A percentile compares a stretch with the other conserved stretches of the same genome.
phyloP scores from a whole-genome alignment of 2,888 invertebrate genomes.

The Seladonia tumulorum region DNA sequence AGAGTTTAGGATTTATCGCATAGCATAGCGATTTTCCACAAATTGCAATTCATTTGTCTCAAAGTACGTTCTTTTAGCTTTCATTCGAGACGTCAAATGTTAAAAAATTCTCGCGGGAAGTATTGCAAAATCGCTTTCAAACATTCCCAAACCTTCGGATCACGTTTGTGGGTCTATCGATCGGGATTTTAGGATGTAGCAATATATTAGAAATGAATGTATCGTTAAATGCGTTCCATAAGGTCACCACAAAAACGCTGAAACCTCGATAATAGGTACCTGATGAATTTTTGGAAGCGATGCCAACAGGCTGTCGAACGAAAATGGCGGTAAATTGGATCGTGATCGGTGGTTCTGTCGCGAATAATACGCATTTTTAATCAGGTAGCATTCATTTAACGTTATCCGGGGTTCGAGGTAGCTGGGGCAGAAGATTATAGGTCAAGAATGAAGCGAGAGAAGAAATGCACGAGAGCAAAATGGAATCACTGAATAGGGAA shows the following conservation, averaged over 20 bases:
- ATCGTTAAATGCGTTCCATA: no score
- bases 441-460: conserved; percentile 45
- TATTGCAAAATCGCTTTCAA: not conserved
- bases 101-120: not conserved
- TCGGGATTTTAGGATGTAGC: not conserved
- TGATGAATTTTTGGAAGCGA: not conserved
- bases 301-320: not conserved
- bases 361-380: conserved; percentile 80
- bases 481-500: conserved; percentile 28
- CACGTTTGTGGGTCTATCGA: not conserved
- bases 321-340: not conserved
- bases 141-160: not conserved
- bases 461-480: conserved; percentile 24
- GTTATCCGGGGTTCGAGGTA: conserved; percentile 43
- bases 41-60: not conserved
- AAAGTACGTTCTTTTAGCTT: not conserved
- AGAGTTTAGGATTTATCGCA: no score
- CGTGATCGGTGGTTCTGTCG: conserved; percentile 61
- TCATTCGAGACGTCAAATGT: not conserved
- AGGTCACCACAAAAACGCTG: no score
- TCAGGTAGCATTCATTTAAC: conserved; percentile 73
- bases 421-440: conserved; percentile 48
- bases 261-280: not conserved
- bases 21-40: not conserved
- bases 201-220: not conserved